Base-by-base conservation (phyloP, 2,888 invertebrate genomes). In the Calameuta idolon region DNA sequence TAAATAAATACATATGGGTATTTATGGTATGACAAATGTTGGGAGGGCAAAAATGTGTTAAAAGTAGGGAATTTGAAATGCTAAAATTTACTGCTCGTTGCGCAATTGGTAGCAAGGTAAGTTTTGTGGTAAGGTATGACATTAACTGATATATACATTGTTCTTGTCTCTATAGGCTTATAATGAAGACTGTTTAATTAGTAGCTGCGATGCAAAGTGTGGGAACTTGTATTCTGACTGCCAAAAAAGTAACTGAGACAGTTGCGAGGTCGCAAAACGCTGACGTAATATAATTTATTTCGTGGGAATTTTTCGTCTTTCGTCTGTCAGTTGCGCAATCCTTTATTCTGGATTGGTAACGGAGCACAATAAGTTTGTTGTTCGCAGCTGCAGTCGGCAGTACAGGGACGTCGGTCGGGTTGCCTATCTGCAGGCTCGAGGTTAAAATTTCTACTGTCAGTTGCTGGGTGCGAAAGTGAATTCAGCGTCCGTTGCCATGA, bases 251-350 rank as follows among this genome's bases (percentile, higher is more conserved):
- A 74, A 73, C 68, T 34, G 69, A 40, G 35, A 76, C 69, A 68
- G 35, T 40, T 75, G 76, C 79, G 82, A 82, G 81, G 81, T 77
- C 81, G 69, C 77, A 71, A 55, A 40, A 75, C 76, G 68, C 33
- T 82, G 78, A 81, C 78, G 82, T 74, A 81, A 83, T 79, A 73
- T 30, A 76, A 78, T 79, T 80, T 75, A 77, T 77, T 75, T 74
- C 76, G 75, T 82, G 82, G 74, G 80, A 83, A 78, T 76, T 69
- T 69, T 77, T 76, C 34, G 40, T 73, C 73, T 74, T 34, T 69
- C 55, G 34, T 75, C 75, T 33, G 73, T 71, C 77, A 40, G 69
- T 40, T 68, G 71, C 71, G 9, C 3, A 31, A 71, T 12, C 40
- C 23, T 35, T 12, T 30, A 3, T 34, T 30, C 74, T 23, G 55